These are phyloP conservation scores for Drosophila sturtevanti DNA, from an alignment of 1,140 invertebrate species.

Conservation along the genomic window DNA sequence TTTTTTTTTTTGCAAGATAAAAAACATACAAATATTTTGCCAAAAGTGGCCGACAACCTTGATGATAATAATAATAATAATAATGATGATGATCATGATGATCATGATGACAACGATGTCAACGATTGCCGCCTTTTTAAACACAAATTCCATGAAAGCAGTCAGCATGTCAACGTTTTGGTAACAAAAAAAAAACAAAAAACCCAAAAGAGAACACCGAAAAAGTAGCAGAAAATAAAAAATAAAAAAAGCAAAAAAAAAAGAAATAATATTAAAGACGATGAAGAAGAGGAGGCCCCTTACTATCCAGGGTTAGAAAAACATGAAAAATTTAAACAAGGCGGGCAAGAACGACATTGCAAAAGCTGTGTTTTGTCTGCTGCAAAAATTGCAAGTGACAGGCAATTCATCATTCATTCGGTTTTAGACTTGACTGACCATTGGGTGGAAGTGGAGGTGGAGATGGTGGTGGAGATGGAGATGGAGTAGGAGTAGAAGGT, in stretches of 20 bases:
- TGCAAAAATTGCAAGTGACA: slow-evolving; percentile 80
- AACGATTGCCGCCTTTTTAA: slow-evolving; percentile 71
- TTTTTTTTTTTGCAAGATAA: slow-evolving; percentile 42
- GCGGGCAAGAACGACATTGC: slow-evolving; percentile 45
- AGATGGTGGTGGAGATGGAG: neutral
- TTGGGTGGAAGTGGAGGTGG: slow-evolving; percentile 12
- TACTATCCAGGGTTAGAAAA: slow-evolving; percentile 53
- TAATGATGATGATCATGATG: neutral
- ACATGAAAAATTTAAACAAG: slow-evolving; percentile 77
- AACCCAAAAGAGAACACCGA: neutral
- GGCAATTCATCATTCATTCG: slow-evolving; percentile 80
- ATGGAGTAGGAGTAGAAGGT: neutral
- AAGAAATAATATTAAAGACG: neutral
- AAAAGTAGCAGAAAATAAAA: neutral
- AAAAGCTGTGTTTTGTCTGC: slow-evolving; percentile 68
- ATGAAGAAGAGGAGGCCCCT: neutral
- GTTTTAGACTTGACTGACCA: slow-evolving; percentile 63
- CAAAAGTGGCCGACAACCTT: slow-evolving; percentile 41
- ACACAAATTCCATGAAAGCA: slow-evolving; percentile 75
- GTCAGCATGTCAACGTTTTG: slow-evolving; percentile 67
- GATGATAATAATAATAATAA: slow-evolving; percentile 14
- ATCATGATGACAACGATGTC: slow-evolving; percentile 51
- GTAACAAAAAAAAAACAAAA: slow-evolving; percentile 30
- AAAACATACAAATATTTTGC: slow-evolving; percentile 39
- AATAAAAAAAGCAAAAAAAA: neutral